These are phyloP conservation scores for Corythornis cristatus DNA, from an alignment of 2,113 vertebrate species.

Conservation along the genomic window DNA sequence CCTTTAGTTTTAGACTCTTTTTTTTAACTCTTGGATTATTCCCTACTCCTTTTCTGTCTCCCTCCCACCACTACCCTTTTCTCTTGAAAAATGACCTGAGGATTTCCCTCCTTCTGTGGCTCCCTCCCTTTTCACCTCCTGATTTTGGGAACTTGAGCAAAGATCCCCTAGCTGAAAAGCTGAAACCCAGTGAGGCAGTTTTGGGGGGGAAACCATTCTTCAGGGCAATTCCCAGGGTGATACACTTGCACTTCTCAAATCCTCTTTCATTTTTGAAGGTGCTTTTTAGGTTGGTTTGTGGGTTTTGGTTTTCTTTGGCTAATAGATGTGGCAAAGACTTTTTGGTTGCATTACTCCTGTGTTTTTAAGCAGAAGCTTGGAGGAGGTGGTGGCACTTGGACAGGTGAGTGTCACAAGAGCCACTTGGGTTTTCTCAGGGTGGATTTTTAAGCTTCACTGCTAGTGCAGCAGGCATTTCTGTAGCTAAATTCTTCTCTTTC, in stretches of 20 bases:
- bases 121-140: neutral
- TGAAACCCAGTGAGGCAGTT: neutral
- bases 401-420: neutral
- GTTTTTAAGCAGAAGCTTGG: neutral
- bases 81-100: neutral
- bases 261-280: neutral
- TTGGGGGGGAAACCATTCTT: conserved; percentile 15
- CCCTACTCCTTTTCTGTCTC: neutral
- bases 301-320: neutral
- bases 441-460: neutral
- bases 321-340: neutral
- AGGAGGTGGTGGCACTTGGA: neutral
- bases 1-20: neutral
- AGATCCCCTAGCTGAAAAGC: conserved; percentile 31
- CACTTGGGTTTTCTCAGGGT: neutral
- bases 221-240: conserved; percentile 20
- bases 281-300: neutral
- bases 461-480: neutral
- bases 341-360: neutral
- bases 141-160: conserved; percentile 28
- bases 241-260: neutral
- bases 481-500: fast-evolving
- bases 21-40: neutral
- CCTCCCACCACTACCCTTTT: neutral
- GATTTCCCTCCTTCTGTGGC: neutral